These are phyloP conservation scores for Pithys albifrons DNA, from an alignment of 2,113 vertebrate species.

Conservation along the genomic window DNA sequence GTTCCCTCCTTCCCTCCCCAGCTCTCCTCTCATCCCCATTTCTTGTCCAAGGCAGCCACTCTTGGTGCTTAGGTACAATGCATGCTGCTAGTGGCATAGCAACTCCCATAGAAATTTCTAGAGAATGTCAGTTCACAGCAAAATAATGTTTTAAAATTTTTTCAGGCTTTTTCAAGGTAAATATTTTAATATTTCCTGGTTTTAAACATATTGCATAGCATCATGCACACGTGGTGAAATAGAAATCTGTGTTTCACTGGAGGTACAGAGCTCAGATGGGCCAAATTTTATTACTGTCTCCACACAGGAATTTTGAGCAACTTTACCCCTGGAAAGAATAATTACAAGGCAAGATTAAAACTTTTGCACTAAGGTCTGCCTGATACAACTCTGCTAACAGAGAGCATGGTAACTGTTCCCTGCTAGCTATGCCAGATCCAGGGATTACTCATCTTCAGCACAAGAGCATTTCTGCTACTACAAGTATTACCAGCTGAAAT, in stretches of 20 bases:
- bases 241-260: not conserved
- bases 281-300: not conserved
- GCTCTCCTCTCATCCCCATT: not conserved
- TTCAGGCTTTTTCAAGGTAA: not conserved
- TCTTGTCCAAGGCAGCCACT: not conserved
- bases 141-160: not conserved
- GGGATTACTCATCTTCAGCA: not conserved
- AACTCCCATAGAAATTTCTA: not conserved
- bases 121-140: not conserved
- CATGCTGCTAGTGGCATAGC: rapidly evolving
- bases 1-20: no score
- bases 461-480: not conserved
- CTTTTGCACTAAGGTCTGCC: not conserved
- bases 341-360: not conserved
- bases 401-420: not conserved
- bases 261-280: not conserved
- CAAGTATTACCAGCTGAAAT: not conserved
- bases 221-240: rapidly evolving
- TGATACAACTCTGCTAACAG: no score
- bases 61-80: rapidly evolving
- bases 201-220: not conserved
- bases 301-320: not conserved
- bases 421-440: not conserved
- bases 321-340: not conserved
- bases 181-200: not conserved